Evolutionary conservation across 2,888 invertebrate genomes (phyloP).

Genomic region (Luperina testacea): DNA sequence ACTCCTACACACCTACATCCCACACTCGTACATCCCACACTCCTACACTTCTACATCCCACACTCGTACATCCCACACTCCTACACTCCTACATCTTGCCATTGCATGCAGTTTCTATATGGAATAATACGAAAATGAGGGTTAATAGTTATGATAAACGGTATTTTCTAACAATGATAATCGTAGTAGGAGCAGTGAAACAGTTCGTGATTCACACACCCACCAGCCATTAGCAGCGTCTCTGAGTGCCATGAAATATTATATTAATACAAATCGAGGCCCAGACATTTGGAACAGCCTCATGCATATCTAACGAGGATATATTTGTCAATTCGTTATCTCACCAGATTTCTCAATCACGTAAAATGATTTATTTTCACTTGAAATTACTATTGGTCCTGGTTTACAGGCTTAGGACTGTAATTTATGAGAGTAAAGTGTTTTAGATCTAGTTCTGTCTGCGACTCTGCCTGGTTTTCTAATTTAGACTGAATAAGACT

Average conservation of each 20-base stretch:
- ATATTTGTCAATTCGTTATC: constrained; percentile 67
- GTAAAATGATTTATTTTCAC: constrained; percentile 62
- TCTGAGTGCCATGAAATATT: constrained; percentile 62
- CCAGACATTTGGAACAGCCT: constrained; percentile 49
- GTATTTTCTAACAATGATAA: constrained; percentile 13
- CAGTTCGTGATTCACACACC: constrained; percentile 54
- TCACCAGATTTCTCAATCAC: constrained; percentile 66
- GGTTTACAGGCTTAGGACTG: constrained; percentile 27
- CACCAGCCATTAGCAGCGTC: constrained; percentile 43
- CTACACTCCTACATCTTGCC: too few relatives aligned
- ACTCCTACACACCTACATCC: too few relatives aligned
- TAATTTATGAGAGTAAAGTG: constrained; percentile 40
- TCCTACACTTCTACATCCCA: too few relatives aligned
- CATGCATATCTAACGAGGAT: constrained; percentile 67
- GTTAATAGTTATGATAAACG: not conserved
- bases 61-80: too few relatives aligned
- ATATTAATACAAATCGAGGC: constrained; percentile 54
- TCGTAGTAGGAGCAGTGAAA: constrained; percentile 28
- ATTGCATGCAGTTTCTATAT: not conserved
- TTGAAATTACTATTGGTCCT: constrained; percentile 46
- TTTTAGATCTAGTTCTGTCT: constrained; percentile 23
- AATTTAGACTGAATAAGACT: not conserved
- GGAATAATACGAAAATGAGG: not conserved
- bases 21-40: too few relatives aligned
- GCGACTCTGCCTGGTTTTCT: not conserved